Percentiles rank a stretch among this genome's conserved stretches.
Evolutionary conservation across 2,888 invertebrate species (phyloP).

Genomic region (Drosophila affinis): DNA sequence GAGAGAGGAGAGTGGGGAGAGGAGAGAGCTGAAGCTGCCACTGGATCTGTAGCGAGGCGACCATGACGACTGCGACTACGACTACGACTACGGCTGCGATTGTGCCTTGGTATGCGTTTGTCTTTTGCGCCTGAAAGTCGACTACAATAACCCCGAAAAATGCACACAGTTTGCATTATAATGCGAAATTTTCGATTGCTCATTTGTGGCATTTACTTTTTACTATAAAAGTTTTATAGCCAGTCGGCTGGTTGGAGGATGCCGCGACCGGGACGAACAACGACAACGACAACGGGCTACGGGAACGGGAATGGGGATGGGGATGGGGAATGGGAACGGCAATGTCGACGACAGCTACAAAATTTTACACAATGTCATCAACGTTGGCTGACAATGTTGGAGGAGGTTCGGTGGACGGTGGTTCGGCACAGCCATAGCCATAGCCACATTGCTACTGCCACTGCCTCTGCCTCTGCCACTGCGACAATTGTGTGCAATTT

Average conservation of each 20-base stretch:
- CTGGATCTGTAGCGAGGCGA: conserved; percentile 28
- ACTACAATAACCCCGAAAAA: conserved; percentile 76
- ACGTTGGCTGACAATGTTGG: conserved; percentile 64
- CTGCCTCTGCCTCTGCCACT: conserved; percentile 19
- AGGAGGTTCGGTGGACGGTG: not conserved
- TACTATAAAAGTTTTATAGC: conserved; percentile 75
- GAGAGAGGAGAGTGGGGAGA: conserved; percentile 16
- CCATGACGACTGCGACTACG: conserved; percentile 64
- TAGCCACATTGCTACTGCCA: conserved; percentile 6
- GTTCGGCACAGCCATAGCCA: conserved; percentile 9
- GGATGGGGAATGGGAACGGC: conserved; percentile 4
- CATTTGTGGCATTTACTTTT: conserved; percentile 80
- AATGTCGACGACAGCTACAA: conserved; percentile 60
- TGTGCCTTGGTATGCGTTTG: conserved; percentile 63
- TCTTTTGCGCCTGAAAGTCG: conserved; percentile 61
- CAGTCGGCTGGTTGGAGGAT: conserved; percentile 46
- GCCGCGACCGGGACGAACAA: conserved; percentile 31
- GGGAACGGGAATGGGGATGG: conserved; percentile 1
- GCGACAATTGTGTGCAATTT: conserved; percentile 69
- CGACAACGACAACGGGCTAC: conserved; percentile 14
- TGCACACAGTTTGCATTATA: conserved; percentile 80
- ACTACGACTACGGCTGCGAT: conserved; percentile 3
- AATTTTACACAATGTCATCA: conserved; percentile 76
- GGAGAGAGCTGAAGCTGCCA: not conserved
- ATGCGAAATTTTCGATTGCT: conserved; percentile 81